Evolutionary conservation across 2,888 invertebrate species (phyloP).

Genomic region (Neoascia interrupta): DNA sequence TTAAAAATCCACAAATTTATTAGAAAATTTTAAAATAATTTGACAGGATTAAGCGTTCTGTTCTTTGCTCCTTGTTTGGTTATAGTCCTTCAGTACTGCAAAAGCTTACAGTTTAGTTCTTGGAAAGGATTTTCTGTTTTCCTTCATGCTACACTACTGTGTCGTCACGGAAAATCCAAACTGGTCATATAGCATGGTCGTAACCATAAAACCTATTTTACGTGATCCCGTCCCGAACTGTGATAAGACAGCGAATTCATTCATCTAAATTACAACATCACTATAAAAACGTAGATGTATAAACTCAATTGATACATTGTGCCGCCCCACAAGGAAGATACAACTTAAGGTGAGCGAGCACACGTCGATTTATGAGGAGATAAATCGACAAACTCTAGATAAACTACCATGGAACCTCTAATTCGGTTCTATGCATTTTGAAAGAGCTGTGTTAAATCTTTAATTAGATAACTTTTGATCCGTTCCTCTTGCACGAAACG

Average conservation of each 20-base stretch:
- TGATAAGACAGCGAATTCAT: constrained; percentile 24
- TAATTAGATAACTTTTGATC: constrained; percentile 49
- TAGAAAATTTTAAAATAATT: too few species aligned
- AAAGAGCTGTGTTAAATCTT: constrained; percentile 40
- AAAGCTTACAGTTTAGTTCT: too few species aligned
- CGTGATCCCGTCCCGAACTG: constrained; percentile 12
- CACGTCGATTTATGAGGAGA: constrained; percentile 37
- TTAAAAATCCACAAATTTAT: too few species aligned
- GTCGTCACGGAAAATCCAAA: neutral
- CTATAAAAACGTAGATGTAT: constrained; percentile 4
- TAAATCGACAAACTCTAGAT: constrained; percentile 47
- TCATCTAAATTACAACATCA: constrained; percentile 22
- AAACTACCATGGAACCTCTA: constrained; percentile 15
- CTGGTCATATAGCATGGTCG: constrained; percentile 29
- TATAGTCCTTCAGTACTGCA: too few species aligned
- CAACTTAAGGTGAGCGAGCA: neutral
- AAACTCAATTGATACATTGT: constrained; percentile 53
- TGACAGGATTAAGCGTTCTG: too few species aligned
- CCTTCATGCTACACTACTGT: too few species aligned
- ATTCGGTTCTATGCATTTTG: constrained; percentile 55
- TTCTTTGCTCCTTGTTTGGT: too few species aligned
- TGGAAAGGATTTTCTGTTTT: too few species aligned
- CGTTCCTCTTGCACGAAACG: neutral
- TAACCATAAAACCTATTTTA: constrained; percentile 35
- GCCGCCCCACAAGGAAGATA: too few species aligned